Base-by-base conservation (phyloP, 2,888 invertebrate genomes). In the Xanthostigma xanthostigma region DNA sequence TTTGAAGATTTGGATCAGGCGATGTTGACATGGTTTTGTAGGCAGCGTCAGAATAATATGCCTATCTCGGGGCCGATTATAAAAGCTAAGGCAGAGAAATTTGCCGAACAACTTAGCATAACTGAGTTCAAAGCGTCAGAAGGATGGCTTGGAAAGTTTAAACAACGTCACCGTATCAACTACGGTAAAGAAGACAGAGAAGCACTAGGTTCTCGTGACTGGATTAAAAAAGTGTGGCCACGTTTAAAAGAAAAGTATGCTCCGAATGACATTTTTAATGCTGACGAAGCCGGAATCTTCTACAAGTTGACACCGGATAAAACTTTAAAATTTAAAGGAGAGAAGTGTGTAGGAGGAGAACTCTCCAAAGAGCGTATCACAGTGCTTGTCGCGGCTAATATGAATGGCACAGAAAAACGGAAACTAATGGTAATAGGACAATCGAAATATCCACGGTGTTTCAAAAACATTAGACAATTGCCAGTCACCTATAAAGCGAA, bases 101-200 rank as follows among this genome's bases (percentile, higher is more conserved):
- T 40, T n/a, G 40, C 40, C 17, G 12, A 56, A 36, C 8, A 57
- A 56, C 55, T 59, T 44, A 56, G 55, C 14, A 39, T 59, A 49
- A 52, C 10, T 54, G 6, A 12, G 27, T 59, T 59, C 33, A 57
- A 58, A 54, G 58, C 57, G 45, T 56, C 58, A 40, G 56, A 56
- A 56, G 56, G 57, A 8, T 59, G 58, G 60, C 55, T 59, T 14
- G 55, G 55, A 51, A 58, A 58, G 45, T 58, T 59, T 36, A 59
- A 57, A 46, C 54, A 41, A 6, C 50, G 50, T 50, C 50, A 50
- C 12, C 2, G 13, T 27, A 50, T 50, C 17, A 50, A n/a, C 37
- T 50, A 37, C 38, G 47, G 47, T 36, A 48, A 49, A 48, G 41
- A 41, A 11, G 46, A 36, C 39, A 46, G 12, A 12, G 38, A 38